Percentiles rank a stretch among this genome's conserved stretches.
These are phyloP conservation scores for Miichthys miiuy DNA, from an alignment of 2,797 vertebrate genomes.

Conservation along the genomic window DNA sequence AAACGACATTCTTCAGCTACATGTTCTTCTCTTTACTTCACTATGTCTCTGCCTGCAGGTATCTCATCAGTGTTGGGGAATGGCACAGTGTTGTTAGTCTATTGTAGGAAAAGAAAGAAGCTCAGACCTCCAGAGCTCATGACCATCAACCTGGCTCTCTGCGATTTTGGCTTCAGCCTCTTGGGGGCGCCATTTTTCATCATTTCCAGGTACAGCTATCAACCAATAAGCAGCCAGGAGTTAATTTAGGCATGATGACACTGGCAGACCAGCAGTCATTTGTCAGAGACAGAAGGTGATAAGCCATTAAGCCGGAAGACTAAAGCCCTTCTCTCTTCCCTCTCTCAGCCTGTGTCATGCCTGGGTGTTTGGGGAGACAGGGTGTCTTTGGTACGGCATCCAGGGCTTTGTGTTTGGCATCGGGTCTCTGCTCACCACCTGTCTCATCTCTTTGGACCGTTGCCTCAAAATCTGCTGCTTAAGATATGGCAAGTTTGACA, in stretches of 20 bases:
- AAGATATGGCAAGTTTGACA: slow-evolving; percentile 56
- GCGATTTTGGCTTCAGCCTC: slow-evolving; percentile 76
- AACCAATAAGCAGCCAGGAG: neutral
- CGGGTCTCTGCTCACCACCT: slow-evolving; percentile 76
- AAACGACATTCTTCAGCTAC: neutral
- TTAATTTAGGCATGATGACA: neutral
- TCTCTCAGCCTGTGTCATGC: slow-evolving; percentile 67
- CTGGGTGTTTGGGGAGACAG: slow-evolving; percentile 74
- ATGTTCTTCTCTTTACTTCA: neutral
- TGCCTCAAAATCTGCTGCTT: slow-evolving; percentile 80
- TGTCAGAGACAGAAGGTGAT: slow-evolving; percentile 4
- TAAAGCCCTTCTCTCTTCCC: slow-evolving; percentile 22
- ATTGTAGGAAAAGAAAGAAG: slow-evolving; percentile 67
- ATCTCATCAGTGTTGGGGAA: slow-evolving; percentile 69
- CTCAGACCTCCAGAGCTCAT: slow-evolving; percentile 73
- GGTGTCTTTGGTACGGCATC: slow-evolving; percentile 72
- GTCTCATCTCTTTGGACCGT: slow-evolving; percentile 77
- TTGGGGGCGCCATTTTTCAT: slow-evolving; percentile 72
- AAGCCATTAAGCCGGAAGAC: neutral
- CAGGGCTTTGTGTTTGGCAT: slow-evolving; percentile 81
- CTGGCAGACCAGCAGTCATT: neutral
- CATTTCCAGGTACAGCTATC: slow-evolving; percentile 66
- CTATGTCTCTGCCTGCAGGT: slow-evolving; percentile 39
- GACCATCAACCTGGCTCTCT: slow-evolving; percentile 77
- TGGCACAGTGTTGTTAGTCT: slow-evolving; percentile 66